Percentiles rank a stretch among this genome's conserved stretches.
phyloP scores from a whole-genome alignment of 2,113 vertebrate species.

The Zapus hudsonius region DNA sequence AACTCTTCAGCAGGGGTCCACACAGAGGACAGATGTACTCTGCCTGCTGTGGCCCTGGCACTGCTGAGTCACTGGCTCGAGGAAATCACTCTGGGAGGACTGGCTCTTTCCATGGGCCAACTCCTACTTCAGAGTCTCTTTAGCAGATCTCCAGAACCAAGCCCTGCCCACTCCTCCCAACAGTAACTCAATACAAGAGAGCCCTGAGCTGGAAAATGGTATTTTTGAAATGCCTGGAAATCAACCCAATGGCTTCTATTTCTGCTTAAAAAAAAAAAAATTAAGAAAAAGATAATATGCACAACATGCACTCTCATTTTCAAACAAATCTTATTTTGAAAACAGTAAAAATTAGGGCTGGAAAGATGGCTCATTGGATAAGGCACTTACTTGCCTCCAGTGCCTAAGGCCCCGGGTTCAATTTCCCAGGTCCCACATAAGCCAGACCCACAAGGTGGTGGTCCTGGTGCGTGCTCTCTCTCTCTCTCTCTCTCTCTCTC shows the following conservation, averaged over 20 bases:
- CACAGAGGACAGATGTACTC: not conserved
- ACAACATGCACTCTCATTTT: not conserved
- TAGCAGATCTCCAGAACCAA: not conserved
- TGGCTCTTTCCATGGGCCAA: not conserved
- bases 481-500: too few relatives aligned
- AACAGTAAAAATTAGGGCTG: not conserved
- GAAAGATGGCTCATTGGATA: too few relatives aligned
- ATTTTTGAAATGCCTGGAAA: not conserved
- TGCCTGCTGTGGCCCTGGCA: not conserved
- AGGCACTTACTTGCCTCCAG: too few relatives aligned
- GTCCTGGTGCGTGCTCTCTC: too few relatives aligned
- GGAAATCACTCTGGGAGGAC: not conserved
- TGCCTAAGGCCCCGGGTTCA: too few relatives aligned
- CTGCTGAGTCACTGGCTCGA: not conserved
- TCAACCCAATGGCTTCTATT: not conserved
- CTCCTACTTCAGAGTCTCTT: not conserved
- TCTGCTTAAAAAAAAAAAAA: too few relatives aligned
- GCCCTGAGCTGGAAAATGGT: not conserved
- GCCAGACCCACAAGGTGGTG: too few relatives aligned
- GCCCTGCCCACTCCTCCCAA: not conserved
- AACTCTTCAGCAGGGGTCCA: not conserved
- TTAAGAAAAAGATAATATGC: not conserved
- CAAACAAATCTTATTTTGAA: constrained; percentile 8
- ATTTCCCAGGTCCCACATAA: too few relatives aligned
- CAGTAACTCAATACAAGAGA: not conserved